phyloP scores from a whole-genome alignment of 2,888 invertebrate genomes.

The Drosophila peninsularis region DNA sequence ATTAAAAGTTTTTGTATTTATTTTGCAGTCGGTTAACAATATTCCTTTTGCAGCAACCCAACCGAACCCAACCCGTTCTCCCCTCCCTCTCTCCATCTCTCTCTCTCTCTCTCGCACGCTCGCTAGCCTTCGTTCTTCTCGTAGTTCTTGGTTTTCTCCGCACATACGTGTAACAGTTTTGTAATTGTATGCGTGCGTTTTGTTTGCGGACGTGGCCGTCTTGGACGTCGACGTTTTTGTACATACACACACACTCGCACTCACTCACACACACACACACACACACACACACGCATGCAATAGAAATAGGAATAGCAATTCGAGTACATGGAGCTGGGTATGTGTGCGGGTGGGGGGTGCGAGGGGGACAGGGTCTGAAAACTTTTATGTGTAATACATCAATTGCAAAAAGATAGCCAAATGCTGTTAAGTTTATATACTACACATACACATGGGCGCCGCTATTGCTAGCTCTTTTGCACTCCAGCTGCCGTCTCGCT shows the following conservation, averaged over 20 bases:
- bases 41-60: slow-evolving; percentile 59
- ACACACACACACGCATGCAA: slow-evolving; percentile 24
- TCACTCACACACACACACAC: slow-evolving; percentile 14
- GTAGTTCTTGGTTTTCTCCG: slow-evolving; percentile 38
- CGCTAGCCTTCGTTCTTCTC: background rate
- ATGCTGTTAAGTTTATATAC: slow-evolving; percentile 81
- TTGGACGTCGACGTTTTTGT: slow-evolving; percentile 61
- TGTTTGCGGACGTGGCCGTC: slow-evolving; percentile 80
- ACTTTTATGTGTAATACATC: slow-evolving; percentile 83
- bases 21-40: slow-evolving; percentile 83
- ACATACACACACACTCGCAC: slow-evolving; percentile 47
- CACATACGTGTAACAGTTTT: slow-evolving; percentile 65
- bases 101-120: background rate
- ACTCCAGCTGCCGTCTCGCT: background rate
- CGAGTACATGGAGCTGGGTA: slow-evolving; percentile 69
- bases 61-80: background rate
- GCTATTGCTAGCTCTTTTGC: slow-evolving; percentile 3
- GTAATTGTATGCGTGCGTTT: slow-evolving; percentile 79
- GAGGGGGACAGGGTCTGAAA: slow-evolving; percentile 58
- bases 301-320: slow-evolving; percentile 59
- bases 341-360: slow-evolving; percentile 15
- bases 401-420: slow-evolving; percentile 84
- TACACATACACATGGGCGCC: slow-evolving; percentile 45
- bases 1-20: slow-evolving; percentile 82
- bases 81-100: too few species aligned